Evolutionary conservation across 2,797 vertebrate genomes (phyloP).

Genomic region (Argya squamiceps): DNA sequence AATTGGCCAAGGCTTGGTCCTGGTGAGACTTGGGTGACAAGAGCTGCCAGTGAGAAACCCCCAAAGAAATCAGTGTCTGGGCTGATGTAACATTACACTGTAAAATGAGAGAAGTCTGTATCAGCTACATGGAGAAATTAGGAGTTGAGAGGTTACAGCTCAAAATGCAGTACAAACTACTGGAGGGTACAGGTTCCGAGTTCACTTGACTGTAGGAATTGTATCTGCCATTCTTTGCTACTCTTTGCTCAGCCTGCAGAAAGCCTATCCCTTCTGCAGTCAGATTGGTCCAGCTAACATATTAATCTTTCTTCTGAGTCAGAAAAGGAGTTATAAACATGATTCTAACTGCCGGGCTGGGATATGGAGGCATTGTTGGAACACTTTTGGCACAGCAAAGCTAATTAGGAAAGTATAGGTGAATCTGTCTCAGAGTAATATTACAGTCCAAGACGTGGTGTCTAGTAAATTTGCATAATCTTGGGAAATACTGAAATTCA

Average conservation of each 20-base stretch:
- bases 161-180: neutral
- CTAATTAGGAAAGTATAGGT: neutral
- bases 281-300: rapidly evolving
- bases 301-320: neutral
- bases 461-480: neutral
- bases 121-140: neutral
- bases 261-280: neutral
- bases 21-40: neutral
- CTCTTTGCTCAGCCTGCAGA: neutral
- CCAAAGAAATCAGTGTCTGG: neutral
- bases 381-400: neutral
- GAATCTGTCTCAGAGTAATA: neutral
- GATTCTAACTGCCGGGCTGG: neutral
- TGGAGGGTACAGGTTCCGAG: neutral
- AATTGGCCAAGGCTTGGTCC: neutral
- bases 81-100: neutral
- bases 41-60: neutral
- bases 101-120: neutral
- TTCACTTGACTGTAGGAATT: neutral
- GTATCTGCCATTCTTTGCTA: neutral
- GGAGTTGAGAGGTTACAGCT: neutral
- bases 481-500: neutral
- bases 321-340: neutral
- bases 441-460: neutral
- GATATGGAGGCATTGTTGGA: neutral